phyloP scores from a whole-genome alignment of 1,140 invertebrate species.

The Dendrolimus kikuchii region DNA sequence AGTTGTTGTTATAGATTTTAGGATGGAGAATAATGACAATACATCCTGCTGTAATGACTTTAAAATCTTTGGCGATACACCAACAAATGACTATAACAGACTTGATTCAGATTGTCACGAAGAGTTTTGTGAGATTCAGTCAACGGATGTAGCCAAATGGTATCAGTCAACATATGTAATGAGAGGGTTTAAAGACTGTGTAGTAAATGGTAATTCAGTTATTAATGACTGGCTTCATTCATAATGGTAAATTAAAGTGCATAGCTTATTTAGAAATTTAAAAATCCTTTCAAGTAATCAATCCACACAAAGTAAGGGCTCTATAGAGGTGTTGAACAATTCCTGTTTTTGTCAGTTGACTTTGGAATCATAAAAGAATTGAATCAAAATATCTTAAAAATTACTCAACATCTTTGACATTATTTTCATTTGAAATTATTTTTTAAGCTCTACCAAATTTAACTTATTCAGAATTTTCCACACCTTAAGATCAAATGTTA shows the following conservation, averaged over 20 bases:
- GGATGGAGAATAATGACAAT: constrained; percentile 26
- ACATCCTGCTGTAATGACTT: constrained; percentile 52
- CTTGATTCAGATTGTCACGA: constrained; percentile 13
- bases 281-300: too few relatives aligned
- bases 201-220: constrained; percentile 52
- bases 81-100: constrained; percentile 24
- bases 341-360: too few relatives aligned
- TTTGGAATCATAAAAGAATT: too few relatives aligned
- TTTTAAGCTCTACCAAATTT: too few relatives aligned
- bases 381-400: too few relatives aligned
- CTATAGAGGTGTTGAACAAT: too few relatives aligned
- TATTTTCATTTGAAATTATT: too few relatives aligned
- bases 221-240: constrained; percentile 46
- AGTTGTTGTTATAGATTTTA: constrained; percentile 45
- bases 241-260: constrained; percentile 12
- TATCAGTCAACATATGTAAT: constrained; percentile 58
- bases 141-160: constrained; percentile 40
- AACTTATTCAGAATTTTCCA: too few relatives aligned
- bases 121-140: constrained; percentile 47
- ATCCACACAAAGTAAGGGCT: too few relatives aligned
- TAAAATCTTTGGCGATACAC: constrained; percentile 43
- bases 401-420: too few relatives aligned
- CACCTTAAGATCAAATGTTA: too few relatives aligned
- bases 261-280: not conserved
- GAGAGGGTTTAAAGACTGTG: constrained; percentile 63